These are phyloP conservation scores for Danio kyathit DNA, from an alignment of 2,797 vertebrate species.

Conservation along the genomic window DNA sequence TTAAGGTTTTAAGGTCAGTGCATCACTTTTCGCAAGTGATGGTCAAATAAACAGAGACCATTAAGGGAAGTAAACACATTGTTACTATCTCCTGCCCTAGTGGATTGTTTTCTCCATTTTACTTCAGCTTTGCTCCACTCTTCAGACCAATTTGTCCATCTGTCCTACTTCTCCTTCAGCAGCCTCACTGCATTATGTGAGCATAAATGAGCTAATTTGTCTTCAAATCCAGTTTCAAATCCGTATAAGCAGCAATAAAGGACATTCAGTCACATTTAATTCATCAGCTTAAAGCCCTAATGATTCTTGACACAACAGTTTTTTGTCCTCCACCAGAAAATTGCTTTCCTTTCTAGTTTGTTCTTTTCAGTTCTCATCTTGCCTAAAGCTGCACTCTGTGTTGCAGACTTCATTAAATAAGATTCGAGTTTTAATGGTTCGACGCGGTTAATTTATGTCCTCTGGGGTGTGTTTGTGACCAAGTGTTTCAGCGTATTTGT, in stretches of 20 bases:
- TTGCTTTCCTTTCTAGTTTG: conserved; percentile 16
- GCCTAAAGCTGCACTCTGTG: background rate
- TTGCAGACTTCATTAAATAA: conserved; percentile 34
- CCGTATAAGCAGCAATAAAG: conserved; percentile 12
- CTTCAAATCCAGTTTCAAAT: conserved; percentile 33
- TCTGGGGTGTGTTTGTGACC: background rate
- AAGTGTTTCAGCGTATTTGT: conserved; percentile 7
- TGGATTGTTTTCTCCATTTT: background rate
- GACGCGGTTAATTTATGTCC: conserved; percentile 4
- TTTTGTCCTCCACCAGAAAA: conserved; percentile 19
- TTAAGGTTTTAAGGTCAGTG: background rate
- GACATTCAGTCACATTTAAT: conserved; percentile 35
- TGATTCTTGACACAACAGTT: conserved; percentile 31
- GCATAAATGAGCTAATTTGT: conserved; percentile 35
- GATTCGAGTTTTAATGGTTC: conserved; percentile 11
- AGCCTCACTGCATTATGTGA: conserved; percentile 25
- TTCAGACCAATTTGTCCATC: background rate
- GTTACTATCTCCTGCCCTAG: background rate
- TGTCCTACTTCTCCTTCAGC: conserved; percentile 28
- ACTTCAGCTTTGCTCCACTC: background rate
- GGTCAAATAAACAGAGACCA: background rate
- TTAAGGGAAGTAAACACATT: conserved; percentile 14
- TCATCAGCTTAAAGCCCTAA: conserved; percentile 29
- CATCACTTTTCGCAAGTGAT: background rate
- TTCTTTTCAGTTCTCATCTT: background rate